Evolutionary conservation across 2,888 invertebrate genomes (phyloP), one percentile per base, ranked within the genome.

Genomic region (Eupithecia subumbrata): DNA sequence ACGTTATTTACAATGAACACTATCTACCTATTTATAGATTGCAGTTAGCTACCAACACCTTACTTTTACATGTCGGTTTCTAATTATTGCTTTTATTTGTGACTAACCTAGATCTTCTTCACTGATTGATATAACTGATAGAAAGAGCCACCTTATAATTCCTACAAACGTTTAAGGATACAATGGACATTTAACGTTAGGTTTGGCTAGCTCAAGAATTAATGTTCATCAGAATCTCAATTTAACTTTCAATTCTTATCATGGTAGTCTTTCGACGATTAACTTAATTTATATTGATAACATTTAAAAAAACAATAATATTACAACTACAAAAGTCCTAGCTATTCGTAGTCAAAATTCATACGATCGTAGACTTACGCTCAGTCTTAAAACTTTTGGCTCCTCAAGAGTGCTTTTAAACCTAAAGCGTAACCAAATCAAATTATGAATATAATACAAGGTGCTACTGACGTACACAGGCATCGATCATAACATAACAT

Each of bases 351-450:
- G 66, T n/a, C 18, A 89, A 86, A 12, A 22, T 56, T 5, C 52
- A 56, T 84, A 85, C 85, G 87, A 87, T 85, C 83, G 84, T 87
- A 89, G 90, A 90, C 88, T 88, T 86, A 88, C 92, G 90, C 89
- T 94, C 95, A 95, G 95, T 95, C 95, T 95, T 94, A 87, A 91
- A 91, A 91, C 90, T 92, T 94, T 94, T 94, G 94, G 94, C 94
- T 92, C 92, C 89, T 91, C 89, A 87, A 37, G 91, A 93, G 92
- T 90, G 91, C 89, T 86, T 90, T 80, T 71, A 52, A 76, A 71
- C 77, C 76, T 72, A 77, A 71, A 52, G 71, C 69, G 82, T 83
- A 83, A 85, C 86, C 85, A 69, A 76, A 73, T 76, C 45, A 52
- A 63, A 34, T 72, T 69, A 70, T 67, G 43, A 30, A 60, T 69